Evolutionary conservation across 2,797 vertebrate genomes (phyloP).

Genomic region (Kryptolebias ocellatus): DNA sequence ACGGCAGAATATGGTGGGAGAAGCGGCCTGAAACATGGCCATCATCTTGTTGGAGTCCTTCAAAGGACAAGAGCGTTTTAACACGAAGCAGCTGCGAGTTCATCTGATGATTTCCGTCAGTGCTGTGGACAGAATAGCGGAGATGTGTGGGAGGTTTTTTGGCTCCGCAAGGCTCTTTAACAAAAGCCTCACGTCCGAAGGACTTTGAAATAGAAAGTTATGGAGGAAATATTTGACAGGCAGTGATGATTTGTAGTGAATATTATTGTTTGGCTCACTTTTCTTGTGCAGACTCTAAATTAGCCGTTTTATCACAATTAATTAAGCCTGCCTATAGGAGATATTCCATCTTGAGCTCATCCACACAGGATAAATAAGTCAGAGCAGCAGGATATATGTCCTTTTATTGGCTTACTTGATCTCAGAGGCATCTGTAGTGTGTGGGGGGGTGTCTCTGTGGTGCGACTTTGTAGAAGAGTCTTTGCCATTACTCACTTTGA

Average conservation of each 20-base stretch:
- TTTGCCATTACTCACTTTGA: conserved; percentile 84
- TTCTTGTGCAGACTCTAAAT: conserved; percentile 79
- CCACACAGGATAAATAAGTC: conserved; percentile 86
- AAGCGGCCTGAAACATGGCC: conserved; percentile 54
- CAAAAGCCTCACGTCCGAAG: conserved; percentile 78
- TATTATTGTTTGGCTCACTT: conserved; percentile 84
- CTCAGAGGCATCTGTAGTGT: conserved; percentile 81
- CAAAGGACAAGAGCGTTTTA: conserved; percentile 57
- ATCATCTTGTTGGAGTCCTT: conserved; percentile 59
- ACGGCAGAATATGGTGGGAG: conserved; percentile 44
- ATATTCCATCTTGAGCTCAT: conserved; percentile 87
- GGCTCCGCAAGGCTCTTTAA: conserved; percentile 65
- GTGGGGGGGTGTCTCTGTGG: conserved; percentile 63
- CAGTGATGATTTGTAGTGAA: conserved; percentile 82
- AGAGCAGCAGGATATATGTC: conserved; percentile 85
- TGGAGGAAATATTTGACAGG: conserved; percentile 83
- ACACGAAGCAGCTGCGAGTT: conserved; percentile 44
- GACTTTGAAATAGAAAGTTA: conserved; percentile 84
- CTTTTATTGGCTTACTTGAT: conserved; percentile 87
- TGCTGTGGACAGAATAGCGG: conserved; percentile 38
- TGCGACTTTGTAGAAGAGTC: conserved; percentile 81
- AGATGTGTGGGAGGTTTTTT: conserved; percentile 56
- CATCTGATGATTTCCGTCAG: conserved; percentile 52
- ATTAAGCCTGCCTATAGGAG: conserved; percentile 85
- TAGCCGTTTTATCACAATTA: conserved; percentile 89